Evolutionary conservation across 2,797 vertebrate genomes (phyloP).

Genomic region (Meriones psammophilus): DNA sequence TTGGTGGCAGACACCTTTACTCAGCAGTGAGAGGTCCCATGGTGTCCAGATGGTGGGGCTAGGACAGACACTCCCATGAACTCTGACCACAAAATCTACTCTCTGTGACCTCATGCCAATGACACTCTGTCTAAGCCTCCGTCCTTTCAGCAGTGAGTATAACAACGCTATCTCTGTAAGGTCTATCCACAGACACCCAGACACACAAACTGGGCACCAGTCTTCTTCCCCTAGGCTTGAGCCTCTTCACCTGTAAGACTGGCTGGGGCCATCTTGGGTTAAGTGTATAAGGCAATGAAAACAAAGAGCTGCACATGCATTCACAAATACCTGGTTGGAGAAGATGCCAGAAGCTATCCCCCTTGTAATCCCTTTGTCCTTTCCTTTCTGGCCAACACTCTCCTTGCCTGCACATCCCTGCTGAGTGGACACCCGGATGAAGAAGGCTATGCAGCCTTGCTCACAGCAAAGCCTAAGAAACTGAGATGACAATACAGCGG

Average conservation of each 20-base stretch:
- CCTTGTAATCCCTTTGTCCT: neutral
- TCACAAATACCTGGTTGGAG: neutral
- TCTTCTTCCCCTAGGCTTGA: neutral
- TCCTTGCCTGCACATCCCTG: neutral
- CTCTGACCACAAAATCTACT: neutral
- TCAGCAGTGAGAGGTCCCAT: neutral
- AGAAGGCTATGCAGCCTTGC: neutral
- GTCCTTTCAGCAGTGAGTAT: neutral
- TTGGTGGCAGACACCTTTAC: neutral
- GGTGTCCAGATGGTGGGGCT: neutral
- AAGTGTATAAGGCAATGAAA: neutral
- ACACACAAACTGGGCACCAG: neutral
- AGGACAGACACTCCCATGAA: neutral
- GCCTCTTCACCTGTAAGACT: neutral
- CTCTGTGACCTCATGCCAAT: too few relatives aligned
- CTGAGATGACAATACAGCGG: fast-evolving
- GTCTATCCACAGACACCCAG: neutral
- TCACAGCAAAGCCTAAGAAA: neutral
- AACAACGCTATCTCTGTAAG: neutral
- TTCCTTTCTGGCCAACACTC: neutral
- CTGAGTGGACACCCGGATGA: neutral
- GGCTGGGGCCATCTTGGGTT: neutral
- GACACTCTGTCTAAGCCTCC: neutral
- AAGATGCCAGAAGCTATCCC: neutral
- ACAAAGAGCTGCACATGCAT: neutral